Evolutionary conservation across 2,888 invertebrate species (phyloP).

Genomic region (Spilarctia lutea): DNA sequence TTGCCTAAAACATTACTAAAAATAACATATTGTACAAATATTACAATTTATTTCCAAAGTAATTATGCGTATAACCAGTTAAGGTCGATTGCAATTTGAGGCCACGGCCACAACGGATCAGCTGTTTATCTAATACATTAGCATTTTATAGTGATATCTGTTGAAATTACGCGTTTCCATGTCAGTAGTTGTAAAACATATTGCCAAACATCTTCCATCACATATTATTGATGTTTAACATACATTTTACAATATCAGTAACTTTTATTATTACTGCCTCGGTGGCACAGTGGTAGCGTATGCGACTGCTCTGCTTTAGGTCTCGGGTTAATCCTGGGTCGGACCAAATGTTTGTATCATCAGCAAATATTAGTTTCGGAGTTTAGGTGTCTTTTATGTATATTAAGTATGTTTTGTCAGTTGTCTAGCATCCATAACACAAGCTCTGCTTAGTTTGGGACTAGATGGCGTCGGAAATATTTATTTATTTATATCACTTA

Average conservation of each 20-base stretch:
- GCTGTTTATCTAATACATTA: slow-evolving; percentile 62
- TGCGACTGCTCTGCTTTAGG: no score
- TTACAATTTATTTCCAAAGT: slow-evolving; percentile 27
- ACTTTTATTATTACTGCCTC: no score
- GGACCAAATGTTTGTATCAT: no score
- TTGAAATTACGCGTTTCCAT: slow-evolving; percentile 29
- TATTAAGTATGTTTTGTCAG: no score
- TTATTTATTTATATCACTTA: no score
- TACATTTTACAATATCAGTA: neutral
- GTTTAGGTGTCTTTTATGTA: no score
- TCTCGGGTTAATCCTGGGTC: no score
- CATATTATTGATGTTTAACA: neutral
- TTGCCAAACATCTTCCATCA: neutral
- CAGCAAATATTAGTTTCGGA: no score
- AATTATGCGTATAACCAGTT: slow-evolving; percentile 38
- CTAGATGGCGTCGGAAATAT: no score
- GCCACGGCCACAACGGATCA: slow-evolving; percentile 59
- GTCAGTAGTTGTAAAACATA: slow-evolving; percentile 13
- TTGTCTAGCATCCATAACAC: no score
- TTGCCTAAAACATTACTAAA: neutral
- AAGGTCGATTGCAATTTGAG: slow-evolving; percentile 57
- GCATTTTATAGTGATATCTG: slow-evolving; percentile 46
- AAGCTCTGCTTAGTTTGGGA: no score
- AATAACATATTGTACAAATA: neutral
- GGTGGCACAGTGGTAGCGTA: no score